Conservation (phyloP, 2,888 invertebrate genomes). For the Lysandra bellargus region DNA sequence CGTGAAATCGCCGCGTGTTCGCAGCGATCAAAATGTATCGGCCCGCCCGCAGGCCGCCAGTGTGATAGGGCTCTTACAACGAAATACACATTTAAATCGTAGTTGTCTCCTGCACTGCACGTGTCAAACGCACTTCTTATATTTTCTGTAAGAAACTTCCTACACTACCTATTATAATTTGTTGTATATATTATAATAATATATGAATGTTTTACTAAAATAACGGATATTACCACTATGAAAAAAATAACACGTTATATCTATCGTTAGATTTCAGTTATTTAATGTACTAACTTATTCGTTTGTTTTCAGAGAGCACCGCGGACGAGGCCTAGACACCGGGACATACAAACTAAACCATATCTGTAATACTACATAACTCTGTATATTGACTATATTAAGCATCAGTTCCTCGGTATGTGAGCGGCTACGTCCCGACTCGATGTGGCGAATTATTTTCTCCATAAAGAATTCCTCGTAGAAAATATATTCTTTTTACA, state of each 20-base stretch:
- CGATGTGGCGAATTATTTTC: neutral
- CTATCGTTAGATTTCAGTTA: neutral
- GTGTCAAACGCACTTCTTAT: neutral
- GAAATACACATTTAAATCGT: neutral
- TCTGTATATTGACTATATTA: constrained; percentile 29
- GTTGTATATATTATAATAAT: neutral
- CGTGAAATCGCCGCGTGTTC: neutral
- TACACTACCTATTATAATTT: neutral
- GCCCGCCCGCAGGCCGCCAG: neutral
- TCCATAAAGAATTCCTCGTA: neutral
- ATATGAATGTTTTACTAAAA: too few species aligned
- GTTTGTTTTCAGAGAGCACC: constrained; percentile 50
- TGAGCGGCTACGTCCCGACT: neutral
- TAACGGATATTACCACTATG: too few species aligned
- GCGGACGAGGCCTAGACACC: constrained; percentile 69
- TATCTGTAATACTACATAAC: constrained; percentile 43
- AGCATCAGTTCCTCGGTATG: neutral
- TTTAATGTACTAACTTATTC: constrained; percentile 15
- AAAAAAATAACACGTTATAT: too few species aligned
- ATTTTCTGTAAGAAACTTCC: neutral
- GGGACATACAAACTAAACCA: constrained; percentile 50
- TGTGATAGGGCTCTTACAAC: neutral
- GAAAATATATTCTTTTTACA: neutral
- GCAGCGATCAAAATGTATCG: neutral
- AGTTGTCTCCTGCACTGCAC: neutral